Evolutionary conservation across 2,797 vertebrate genomes (phyloP), one percentile per base, ranked within the genome.

Genomic region (Clarias laeviceps): DNA sequence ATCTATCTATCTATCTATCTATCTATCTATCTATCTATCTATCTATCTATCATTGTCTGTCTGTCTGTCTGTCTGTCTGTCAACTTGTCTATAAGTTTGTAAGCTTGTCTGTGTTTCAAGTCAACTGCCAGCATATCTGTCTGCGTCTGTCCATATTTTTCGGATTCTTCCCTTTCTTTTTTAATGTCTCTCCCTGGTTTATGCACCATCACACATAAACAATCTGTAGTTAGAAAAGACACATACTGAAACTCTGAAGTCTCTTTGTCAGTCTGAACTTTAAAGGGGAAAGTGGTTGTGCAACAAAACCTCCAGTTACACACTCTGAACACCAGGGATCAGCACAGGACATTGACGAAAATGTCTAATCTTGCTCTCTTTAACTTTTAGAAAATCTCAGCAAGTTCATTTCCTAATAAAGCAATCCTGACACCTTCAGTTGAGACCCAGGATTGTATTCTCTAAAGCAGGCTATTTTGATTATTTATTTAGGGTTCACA

Each of bases 261-360:
- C 74, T 34, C 32, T 78, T 40, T 40, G 22, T 29, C 15, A 61
- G 34, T 62, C 37, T 27, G 14, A 45, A 64, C 12, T 8, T n/a
- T 17, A 62, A 57, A 3, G 45, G 29, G 24, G 34, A 40, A 65
- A 45, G 37, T 1, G 1, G 34, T 27, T 45, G 37, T 80, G n/a
- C 65, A 29, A 81, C 27, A 14, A 54, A 54, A 12, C 50, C 54
- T 59, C 76, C 50, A 85, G 18, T 82, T 85, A 59, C 85, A 82
- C 54, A 77, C 64, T 50, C 24, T 45, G 64, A 50, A 69, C 85
- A 86, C 72, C 76, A 86, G 85, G 61, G 85, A 69, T 45, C 85
- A 86, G 85, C 73, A 86, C 34, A 50, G 56, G 32, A 7, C 50
- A 61, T 18, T 9, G 64, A 37, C 11, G 40, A 64, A 80, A 62